phyloP scores from a whole-genome alignment of 2,888 invertebrate species.

The Nemapogon koenigi region DNA sequence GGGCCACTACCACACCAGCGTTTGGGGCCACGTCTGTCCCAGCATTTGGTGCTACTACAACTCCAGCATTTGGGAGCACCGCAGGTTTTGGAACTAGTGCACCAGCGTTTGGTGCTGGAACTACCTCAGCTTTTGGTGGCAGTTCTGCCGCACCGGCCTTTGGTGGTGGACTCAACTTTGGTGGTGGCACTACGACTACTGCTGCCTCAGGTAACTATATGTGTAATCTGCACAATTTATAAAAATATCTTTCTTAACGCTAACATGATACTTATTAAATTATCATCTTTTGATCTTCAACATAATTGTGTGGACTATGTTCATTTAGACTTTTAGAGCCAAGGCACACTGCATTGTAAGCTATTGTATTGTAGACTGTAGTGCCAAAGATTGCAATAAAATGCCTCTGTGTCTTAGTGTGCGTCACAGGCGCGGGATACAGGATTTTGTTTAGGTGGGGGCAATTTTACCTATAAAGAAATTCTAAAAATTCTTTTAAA shows the following conservation, averaged over 20 bases:
- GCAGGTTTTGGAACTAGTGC: constrained; percentile 28
- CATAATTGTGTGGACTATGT: no score
- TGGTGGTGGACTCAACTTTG: constrained; percentile 41
- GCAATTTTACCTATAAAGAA: no score
- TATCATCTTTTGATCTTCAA: no score
- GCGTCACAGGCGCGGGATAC: no score
- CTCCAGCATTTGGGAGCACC: constrained; percentile 25
- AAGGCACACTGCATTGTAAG: no score
- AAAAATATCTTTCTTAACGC: neutral
- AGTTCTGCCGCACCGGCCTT: constrained; percentile 21
- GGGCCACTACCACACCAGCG: constrained; percentile 23
- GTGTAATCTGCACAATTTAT: neutral
- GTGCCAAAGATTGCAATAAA: no score
- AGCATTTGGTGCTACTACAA: constrained; percentile 20
- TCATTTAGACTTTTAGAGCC: no score
- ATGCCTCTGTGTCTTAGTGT: no score
- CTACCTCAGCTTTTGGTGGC: constrained; percentile 20
- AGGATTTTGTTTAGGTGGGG: no score
- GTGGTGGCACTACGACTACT: constrained; percentile 30
- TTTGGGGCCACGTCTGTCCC: constrained; percentile 27
- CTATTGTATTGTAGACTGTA: no score
- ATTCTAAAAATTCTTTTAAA: no score
- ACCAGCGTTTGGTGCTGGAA: constrained; percentile 22
- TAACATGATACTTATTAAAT: neutral
- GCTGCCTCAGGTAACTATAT: constrained; percentile 28